These are phyloP conservation scores for Hypomesus transpacificus DNA, from an alignment of 2,113 vertebrate species.

Conservation along the genomic window DNA sequence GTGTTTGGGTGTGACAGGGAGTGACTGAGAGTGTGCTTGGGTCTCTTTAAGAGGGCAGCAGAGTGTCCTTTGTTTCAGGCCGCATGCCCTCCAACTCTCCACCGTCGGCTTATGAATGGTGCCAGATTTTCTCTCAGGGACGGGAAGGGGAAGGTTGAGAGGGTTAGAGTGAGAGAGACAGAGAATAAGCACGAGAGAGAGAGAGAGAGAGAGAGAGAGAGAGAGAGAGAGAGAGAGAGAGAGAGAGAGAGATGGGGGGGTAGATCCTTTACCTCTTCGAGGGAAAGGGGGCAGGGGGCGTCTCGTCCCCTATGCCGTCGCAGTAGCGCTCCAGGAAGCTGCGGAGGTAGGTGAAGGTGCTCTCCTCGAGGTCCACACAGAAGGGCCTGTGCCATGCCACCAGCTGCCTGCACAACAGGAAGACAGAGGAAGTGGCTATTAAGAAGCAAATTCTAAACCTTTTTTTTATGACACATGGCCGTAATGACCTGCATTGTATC, in stretches of 20 bases:
- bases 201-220: neutral
- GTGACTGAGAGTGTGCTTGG: neutral
- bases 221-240: neutral
- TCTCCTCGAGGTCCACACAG: conserved; percentile 97
- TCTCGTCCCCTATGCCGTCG: conserved; percentile 88
- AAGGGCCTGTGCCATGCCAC: conserved; percentile 98
- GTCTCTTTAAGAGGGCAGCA: neutral
- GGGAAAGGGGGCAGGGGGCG: conserved; percentile 88
- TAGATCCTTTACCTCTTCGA: conserved; percentile 81
- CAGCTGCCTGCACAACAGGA: conserved; percentile 78
- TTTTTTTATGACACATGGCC: no score
- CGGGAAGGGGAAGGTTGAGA: conserved; percentile 4
- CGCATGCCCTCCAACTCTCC: neutral
- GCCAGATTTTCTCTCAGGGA: conserved; percentile 3
- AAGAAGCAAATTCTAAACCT: neutral
- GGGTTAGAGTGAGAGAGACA: neutral
- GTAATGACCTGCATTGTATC: no score
- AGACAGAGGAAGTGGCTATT: conserved; percentile 3
- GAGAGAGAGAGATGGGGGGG: neutral
- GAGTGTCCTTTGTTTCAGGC: neutral
- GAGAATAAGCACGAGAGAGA: neutral
- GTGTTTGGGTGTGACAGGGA: neutral
- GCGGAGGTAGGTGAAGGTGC: conserved; percentile 92
- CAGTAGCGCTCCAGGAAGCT: conserved; percentile 96
- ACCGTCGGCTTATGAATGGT: neutral